Percentiles rank a stretch among this genome's conserved stretches.
phyloP scores from a whole-genome alignment of 2,113 vertebrate species.

The Solea solea region DNA sequence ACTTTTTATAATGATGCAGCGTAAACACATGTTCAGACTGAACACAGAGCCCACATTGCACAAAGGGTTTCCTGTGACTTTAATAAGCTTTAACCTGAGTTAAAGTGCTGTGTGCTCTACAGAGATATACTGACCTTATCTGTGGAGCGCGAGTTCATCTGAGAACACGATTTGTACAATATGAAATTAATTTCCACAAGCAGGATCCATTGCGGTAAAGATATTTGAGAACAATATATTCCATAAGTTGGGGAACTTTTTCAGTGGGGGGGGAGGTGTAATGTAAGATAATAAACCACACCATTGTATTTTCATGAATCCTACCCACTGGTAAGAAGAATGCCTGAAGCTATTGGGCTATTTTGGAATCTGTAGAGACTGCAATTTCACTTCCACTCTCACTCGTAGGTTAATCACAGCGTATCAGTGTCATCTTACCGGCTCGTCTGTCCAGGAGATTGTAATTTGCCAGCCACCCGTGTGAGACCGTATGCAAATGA shows the following conservation, averaged over 20 bases:
- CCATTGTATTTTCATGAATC: conserved; percentile 58
- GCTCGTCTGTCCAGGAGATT: conserved; percentile 21
- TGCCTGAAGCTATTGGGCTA: conserved; percentile 35
- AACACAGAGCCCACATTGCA: conserved; percentile 2
- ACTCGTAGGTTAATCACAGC: conserved; percentile 52
- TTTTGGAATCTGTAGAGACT: conserved; percentile 33
- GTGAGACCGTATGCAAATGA: conserved; percentile 32
- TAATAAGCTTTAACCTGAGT: conserved; percentile 7
- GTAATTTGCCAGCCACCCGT: conserved; percentile 26
- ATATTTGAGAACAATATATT: conserved; percentile 31
- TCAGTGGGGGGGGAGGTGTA: not conserved
- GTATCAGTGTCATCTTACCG: conserved; percentile 50
- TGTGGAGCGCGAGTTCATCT: not conserved
- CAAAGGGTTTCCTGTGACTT: not conserved
- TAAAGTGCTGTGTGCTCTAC: not conserved
- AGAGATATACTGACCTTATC: conserved; percentile 23
- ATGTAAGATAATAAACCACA: conserved; percentile 40
- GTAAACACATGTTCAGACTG: conserved; percentile 8
- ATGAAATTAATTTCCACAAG: conserved; percentile 27
- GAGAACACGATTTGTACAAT: conserved; percentile 2
- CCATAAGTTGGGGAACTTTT: conserved; percentile 26
- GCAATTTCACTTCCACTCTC: conserved; percentile 27
- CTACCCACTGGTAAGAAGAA: conserved; percentile 9
- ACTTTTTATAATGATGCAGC: conserved; percentile 7
- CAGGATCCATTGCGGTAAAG: conserved; percentile 14